Base-by-base conservation (phyloP, 1,140 invertebrate species). In the Lerema accius region DNA sequence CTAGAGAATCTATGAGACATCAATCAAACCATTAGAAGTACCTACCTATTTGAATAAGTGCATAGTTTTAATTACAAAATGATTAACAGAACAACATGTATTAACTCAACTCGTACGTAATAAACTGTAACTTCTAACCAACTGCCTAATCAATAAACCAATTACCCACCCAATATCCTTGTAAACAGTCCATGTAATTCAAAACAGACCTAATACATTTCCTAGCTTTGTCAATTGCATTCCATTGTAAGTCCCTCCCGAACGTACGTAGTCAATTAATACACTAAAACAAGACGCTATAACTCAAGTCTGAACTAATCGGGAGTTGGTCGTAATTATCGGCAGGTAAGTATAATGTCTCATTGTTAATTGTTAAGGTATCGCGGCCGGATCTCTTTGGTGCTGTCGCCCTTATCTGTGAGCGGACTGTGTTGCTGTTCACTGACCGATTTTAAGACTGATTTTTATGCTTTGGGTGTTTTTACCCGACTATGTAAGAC, bases 311-410 rank as follows among this genome's bases (percentile, higher is more conserved):
- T 55, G 59, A 76, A 76, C 80, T 83, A 87, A 84, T 82, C 75
- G 84, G 63, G 55, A 65, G 63, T 62, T 63, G 51, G n/a, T 66
- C 63, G 83, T 87, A 89, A 89, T 89, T 89, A 87, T 85, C 82
- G 82, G 76, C 78, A 76, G 80, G 68, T 74, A 80, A 84, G 83
- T 86, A 89, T 89, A 89, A 89, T 89, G 86, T 87, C 84, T 81
- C 84, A 86, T 89, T 89, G 86, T 89, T 89, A 87, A 89, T 89
- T 89, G 86, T 89, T 86, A 79, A 73, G 50, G 56, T 89, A 89
- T 89, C 86, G 72, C 63, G 53, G 74, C 73, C 86, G 86, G 84
- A 89, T 89, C 86, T 89, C 86, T 89, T 89, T 89, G 78, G 63
- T 56, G 60, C 58, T 78, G 80, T 81, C 84, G 37, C 59, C 73